Percentiles rank a stretch among this genome's conserved stretches.
phyloP scores from a whole-genome alignment of 2,888 invertebrate species.

The Venusia cambrica region DNA sequence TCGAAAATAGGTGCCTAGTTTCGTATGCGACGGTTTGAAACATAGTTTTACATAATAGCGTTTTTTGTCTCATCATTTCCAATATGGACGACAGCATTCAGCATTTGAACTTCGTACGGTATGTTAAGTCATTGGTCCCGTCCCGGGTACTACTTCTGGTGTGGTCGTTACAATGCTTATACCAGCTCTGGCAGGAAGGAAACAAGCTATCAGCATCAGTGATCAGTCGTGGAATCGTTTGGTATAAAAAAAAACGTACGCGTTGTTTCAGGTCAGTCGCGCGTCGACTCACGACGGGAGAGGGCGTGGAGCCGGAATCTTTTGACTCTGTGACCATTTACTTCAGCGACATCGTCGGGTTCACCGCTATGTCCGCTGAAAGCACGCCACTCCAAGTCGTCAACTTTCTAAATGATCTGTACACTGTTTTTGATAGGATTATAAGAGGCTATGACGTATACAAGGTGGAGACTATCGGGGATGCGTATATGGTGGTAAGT shows the following conservation, averaged over 20 bases:
- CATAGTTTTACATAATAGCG: no score
- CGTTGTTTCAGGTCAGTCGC: conserved; percentile 84
- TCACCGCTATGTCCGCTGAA: conserved; percentile 96
- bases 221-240: no score
- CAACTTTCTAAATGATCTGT: conserved; percentile 97
- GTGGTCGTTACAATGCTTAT: no score
- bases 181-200: no score
- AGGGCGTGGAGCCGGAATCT: conserved; percentile 95
- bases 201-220: background rate
- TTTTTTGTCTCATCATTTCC: no score
- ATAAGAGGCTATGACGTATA: conserved; percentile 98
- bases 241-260: no score
- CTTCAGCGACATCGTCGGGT: conserved; percentile 98
- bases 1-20: no score
- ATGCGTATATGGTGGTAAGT: conserved; percentile 85
- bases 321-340: conserved; percentile 97
- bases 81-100: no score
- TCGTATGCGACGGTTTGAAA: no score
- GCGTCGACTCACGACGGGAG: conserved; percentile 91
- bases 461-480: conserved; percentile 97
- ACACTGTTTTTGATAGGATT: conserved; percentile 97
- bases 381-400: conserved; percentile 97
- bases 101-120: no score
- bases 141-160: no score
- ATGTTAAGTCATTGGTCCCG: no score